A percentile compares a stretch with the other conserved stretches of the same genome.
Evolutionary conservation across 1,140 invertebrate species (phyloP).

Genomic region (Yoshiicerus persimilis): DNA sequence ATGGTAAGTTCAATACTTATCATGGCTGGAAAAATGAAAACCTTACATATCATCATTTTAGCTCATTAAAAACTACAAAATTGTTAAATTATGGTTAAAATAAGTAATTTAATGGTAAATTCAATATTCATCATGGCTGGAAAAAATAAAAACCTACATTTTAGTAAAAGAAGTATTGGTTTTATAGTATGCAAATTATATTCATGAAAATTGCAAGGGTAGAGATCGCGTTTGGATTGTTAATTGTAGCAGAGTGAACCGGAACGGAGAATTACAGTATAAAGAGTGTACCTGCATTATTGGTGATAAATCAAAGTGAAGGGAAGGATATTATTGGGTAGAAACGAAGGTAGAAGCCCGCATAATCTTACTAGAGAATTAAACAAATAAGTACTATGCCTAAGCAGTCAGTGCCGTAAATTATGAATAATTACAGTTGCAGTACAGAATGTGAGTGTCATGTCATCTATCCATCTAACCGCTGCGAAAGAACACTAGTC

Average conservation of each 20-base stretch:
- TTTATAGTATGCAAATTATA: neutral
- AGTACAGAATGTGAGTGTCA: neutral
- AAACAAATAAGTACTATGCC: neutral
- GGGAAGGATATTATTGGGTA: neutral
- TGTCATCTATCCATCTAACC: neutral
- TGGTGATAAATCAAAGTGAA: neutral
- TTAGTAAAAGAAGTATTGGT: no score
- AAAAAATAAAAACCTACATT: no score
- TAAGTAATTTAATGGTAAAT: no score
- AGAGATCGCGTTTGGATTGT: neutral
- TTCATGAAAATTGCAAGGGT: neutral
- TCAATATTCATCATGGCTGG: no score
- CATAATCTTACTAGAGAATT: neutral
- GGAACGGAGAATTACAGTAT: neutral
- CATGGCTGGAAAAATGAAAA: no score
- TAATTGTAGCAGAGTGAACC: neutral
- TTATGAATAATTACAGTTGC: slow-evolving; percentile 1
- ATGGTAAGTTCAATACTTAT: no score
- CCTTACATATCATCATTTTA: no score
- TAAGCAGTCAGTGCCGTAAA: neutral
- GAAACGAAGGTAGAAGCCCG: neutral
- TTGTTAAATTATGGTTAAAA: no score
- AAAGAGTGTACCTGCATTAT: neutral
- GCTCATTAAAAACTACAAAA: no score
- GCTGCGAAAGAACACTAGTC: neutral